Percentiles rank a stretch among this genome's conserved stretches.
Conservation (phyloP, 2,113 vertebrate species). For the Trichomycterus rosablanca region DNA sequence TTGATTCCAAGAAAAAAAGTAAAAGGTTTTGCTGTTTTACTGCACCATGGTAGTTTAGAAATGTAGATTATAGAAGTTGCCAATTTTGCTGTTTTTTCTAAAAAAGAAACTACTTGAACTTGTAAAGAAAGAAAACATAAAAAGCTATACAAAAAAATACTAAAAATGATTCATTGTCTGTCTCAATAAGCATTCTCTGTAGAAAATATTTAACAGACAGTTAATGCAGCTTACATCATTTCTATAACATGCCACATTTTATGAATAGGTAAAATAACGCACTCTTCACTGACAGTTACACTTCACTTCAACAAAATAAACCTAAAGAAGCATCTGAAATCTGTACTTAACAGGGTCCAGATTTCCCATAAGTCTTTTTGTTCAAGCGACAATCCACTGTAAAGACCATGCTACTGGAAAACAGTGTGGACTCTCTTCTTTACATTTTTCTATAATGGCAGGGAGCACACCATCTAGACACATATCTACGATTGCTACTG, state of each 20-base stretch:
- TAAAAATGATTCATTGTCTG: constrained; percentile 49
- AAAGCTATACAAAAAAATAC: constrained; percentile 61
- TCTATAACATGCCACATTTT: constrained; percentile 29
- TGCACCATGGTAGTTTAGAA: constrained; percentile 63
- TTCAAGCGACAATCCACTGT: constrained; percentile 76
- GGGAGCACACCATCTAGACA: constrained; percentile 54
- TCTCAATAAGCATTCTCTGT: constrained; percentile 48
- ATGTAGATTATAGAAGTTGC: constrained; percentile 61
- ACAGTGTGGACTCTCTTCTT: constrained; percentile 47
- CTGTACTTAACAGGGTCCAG: constrained; percentile 65
- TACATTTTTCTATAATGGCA: constrained; percentile 59
- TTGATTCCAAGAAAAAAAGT: too few relatives aligned
- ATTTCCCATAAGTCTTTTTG: constrained; percentile 64
- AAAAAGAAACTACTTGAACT: constrained; percentile 66
- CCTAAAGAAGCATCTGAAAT: constrained; percentile 47
- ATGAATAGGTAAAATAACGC: constrained; percentile 60
- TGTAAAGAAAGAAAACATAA: constrained; percentile 46
- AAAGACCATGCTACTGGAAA: constrained; percentile 69
- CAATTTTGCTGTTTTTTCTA: constrained; percentile 59
- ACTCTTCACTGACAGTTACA: constrained; percentile 1
- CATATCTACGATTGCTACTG: constrained; percentile 39
- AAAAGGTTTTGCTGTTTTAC: constrained; percentile 56
- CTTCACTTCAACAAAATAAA: constrained; percentile 11
- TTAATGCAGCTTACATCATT: constrained; percentile 52
- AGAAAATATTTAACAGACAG: constrained; percentile 64